Evolutionary conservation across 53 echinoderm and acorn worm genomes (phyloP), one percentile per base, ranked within the genome.

Genomic region (Paracentrotus lividus): DNA sequence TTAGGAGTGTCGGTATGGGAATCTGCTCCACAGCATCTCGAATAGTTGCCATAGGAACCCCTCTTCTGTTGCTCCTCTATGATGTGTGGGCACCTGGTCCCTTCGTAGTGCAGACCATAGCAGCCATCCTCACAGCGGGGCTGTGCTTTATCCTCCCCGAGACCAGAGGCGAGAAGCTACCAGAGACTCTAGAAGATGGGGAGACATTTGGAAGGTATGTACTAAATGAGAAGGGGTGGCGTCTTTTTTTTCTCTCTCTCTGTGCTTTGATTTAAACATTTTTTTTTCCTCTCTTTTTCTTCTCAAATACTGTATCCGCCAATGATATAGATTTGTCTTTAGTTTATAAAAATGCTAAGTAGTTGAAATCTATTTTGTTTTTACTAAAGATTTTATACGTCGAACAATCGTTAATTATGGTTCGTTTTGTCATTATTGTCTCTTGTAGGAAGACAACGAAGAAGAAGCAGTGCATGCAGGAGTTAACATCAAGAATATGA

Each of bases 201-300:
- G 93, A 93, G 49, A 42, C 33, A 6, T 93, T 93, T 31, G 86
- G 93, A 60, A 93, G 32, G 93, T 93, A 93, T 16, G 86, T 86
- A n/a, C n/a, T n/a, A n/a, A n/a, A n/a, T n/a, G n/a, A n/a, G n/a
- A n/a, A n/a, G n/a, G n/a, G n/a, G n/a, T n/a, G n/a, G n/a, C n/a
- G n/a, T n/a, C n/a, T n/a, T n/a, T n/a, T n/a, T n/a, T n/a, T n/a
- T n/a, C n/a, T n/a, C n/a, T n/a, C n/a, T n/a, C n/a, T n/a, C n/a
- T n/a, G n/a, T n/a, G n/a, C n/a, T n/a, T n/a, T n/a, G n/a, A n/a
- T n/a, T n/a, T n/a, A n/a, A n/a, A n/a, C n/a, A n/a, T n/a, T n/a
- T n/a, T n/a, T n/a, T n/a, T n/a, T n/a, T n/a, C n/a, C n/a, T n/a
- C n/a, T n/a, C n/a, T n/a, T n/a, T n/a, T n/a, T n/a, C n/a, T n/a